A percentile compares a stretch with the other conserved stretches of the same genome.
Evolutionary conservation across 2,888 invertebrate genomes (phyloP).

Genomic region (Leptothorax acervorum): DNA sequence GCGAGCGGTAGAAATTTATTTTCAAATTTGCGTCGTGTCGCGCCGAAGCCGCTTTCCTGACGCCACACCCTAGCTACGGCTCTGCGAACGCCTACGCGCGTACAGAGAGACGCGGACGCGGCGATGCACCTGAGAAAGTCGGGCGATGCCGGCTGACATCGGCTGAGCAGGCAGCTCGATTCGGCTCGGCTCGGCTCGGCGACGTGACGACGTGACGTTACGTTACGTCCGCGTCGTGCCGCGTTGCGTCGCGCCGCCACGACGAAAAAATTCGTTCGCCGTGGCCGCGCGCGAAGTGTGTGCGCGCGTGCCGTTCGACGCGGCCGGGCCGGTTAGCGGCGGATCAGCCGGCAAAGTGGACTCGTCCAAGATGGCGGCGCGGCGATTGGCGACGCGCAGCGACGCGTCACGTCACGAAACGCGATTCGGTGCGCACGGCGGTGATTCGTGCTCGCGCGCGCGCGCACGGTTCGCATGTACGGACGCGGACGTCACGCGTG

Average conservation of each 20-base stretch:
- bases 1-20: not conserved
- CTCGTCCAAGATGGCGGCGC: constrained; percentile 84
- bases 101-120: constrained; percentile 17
- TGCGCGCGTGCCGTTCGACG: constrained; percentile 59
- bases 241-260: not conserved
- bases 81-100: constrained; percentile 62
- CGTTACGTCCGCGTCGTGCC: not conserved
- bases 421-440: not conserved
- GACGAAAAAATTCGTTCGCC: not conserved
- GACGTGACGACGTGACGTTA: not conserved
- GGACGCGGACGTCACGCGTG: not conserved
- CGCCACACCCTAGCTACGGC: constrained; percentile 51
- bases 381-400: constrained; percentile 70
- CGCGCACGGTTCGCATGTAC: too few relatives aligned
- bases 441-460: not conserved
- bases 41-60: not conserved
- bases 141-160: constrained; percentile 41
- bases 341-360: constrained; percentile 78
- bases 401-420: constrained; percentile 45
- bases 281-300: not conserved
- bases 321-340: constrained; percentile 51
- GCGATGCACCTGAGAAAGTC: constrained; percentile 51
- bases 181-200: not conserved
- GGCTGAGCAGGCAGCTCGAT: constrained; percentile 19
- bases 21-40: not conserved